phyloP scores from a whole-genome alignment of 1,140 invertebrate genomes.

The Tetramorium simillimum region DNA sequence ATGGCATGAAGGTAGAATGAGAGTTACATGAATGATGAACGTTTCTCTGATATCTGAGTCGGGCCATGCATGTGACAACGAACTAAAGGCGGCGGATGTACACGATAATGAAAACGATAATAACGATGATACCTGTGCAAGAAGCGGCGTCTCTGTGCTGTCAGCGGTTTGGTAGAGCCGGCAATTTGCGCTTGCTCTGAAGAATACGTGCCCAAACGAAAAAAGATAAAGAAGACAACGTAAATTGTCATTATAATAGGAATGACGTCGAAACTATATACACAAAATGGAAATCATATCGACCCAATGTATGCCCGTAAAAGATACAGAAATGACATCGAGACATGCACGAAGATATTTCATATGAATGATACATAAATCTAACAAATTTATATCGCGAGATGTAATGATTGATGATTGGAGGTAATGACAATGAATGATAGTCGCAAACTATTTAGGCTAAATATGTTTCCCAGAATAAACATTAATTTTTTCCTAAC shows the following conservation, averaged over 20 bases:
- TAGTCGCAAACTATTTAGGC: slow-evolving; percentile 9
- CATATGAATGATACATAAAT: slow-evolving; percentile 43
- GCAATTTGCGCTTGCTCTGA: slow-evolving; percentile 85
- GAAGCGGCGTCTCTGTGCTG: slow-evolving; percentile 85
- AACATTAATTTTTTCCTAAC: neutral
- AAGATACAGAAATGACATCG: slow-evolving; percentile 68
- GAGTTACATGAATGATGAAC: slow-evolving; percentile 39
- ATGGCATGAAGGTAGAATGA: slow-evolving; percentile 55
- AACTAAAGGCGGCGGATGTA: slow-evolving; percentile 71
- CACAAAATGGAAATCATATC: slow-evolving; percentile 61
- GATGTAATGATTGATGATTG: neutral
- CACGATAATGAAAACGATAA: slow-evolving; percentile 77
- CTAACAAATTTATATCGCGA: neutral
- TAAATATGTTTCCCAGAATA: neutral
- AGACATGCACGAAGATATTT: slow-evolving; percentile 68
- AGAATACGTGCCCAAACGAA: slow-evolving; percentile 84
- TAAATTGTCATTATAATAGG: slow-evolving; percentile 81
- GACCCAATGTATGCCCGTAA: slow-evolving; percentile 3
- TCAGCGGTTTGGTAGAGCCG: slow-evolving; percentile 85
- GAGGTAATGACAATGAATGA: neutral
- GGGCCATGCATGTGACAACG: slow-evolving; percentile 70
- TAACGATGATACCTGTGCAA: slow-evolving; percentile 85
- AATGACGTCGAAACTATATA: slow-evolving; percentile 67
- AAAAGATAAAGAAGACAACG: slow-evolving; percentile 82
- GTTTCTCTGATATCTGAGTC: slow-evolving; percentile 55